phyloP scores from a whole-genome alignment of 2,113 vertebrate genomes.

The Atrichornis clamosus region DNA sequence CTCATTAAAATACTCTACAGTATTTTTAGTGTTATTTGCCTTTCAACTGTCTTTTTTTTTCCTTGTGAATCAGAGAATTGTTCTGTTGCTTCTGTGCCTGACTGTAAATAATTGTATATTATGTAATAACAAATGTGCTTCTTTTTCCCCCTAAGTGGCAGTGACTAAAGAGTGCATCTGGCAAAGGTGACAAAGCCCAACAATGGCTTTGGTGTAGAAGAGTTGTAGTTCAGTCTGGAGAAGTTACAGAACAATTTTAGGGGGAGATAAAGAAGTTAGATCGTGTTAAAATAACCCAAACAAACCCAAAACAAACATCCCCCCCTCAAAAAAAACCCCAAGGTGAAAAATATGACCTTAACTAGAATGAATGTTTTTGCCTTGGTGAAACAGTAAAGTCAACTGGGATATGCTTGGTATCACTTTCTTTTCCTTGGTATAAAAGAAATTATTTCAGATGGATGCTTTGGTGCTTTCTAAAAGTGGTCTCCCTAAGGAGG shows the following conservation, averaged over 20 bases:
- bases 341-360: neutral
- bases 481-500: neutral
- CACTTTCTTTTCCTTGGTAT: neutral
- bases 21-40: neutral
- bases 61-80: neutral
- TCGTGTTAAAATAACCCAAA: neutral
- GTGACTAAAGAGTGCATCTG: neutral
- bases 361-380: neutral
- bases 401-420: neutral
- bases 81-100: neutral
- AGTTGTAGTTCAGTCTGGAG: neutral
- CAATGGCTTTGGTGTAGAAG: neutral
- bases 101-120: neutral
- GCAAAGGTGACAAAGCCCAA: neutral
- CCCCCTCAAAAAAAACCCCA: fast-evolving
- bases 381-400: neutral
- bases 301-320: neutral
- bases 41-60: neutral
- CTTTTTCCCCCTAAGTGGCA: neutral
- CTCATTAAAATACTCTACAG: neutral
- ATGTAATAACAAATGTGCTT: neutral
- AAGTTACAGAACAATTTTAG: neutral
- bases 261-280: neutral
- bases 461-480: neutral
- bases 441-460: neutral